These are phyloP conservation scores for Mya arenaria DNA, from an alignment of 1,140 invertebrate genomes.

Conservation along the genomic window DNA sequence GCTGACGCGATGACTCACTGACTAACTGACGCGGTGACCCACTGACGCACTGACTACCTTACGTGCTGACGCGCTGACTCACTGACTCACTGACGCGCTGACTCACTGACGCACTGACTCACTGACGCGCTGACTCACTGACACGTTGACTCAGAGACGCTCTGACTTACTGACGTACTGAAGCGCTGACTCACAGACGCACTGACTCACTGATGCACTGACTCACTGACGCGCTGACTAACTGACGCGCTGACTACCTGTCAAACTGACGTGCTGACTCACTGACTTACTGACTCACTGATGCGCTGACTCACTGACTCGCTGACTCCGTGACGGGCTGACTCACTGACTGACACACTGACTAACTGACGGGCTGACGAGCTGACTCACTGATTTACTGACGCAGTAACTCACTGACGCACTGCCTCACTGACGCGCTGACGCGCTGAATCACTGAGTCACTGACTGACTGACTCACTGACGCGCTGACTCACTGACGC, in stretches of 20 bases:
- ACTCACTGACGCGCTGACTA: background rate
- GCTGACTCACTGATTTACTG: conserved; percentile 4
- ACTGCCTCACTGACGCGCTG: background rate
- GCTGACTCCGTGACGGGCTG: background rate
- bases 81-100: background rate
- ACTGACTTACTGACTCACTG: background rate
- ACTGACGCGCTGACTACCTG: background rate
- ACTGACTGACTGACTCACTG: conserved; percentile 15
- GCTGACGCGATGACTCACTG: too few relatives aligned
- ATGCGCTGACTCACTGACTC: too few relatives aligned
- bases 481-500: background rate
- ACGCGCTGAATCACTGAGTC: background rate
- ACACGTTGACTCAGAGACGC: too few relatives aligned
- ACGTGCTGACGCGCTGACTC: too few relatives aligned
- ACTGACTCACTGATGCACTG: background rate
- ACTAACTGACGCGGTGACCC: too few relatives aligned
- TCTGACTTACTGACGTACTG: too few relatives aligned
- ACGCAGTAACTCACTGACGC: background rate
- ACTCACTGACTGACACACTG: background rate
- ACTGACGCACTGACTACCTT: too few relatives aligned
- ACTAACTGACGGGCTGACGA: background rate
- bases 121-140: too few relatives aligned
- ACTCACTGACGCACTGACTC: too few relatives aligned
- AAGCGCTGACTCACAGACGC: background rate
- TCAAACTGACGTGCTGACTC: background rate